Evolutionary conservation across 2,113 vertebrate genomes (phyloP).

Genomic region (Alethe castanea): DNA sequence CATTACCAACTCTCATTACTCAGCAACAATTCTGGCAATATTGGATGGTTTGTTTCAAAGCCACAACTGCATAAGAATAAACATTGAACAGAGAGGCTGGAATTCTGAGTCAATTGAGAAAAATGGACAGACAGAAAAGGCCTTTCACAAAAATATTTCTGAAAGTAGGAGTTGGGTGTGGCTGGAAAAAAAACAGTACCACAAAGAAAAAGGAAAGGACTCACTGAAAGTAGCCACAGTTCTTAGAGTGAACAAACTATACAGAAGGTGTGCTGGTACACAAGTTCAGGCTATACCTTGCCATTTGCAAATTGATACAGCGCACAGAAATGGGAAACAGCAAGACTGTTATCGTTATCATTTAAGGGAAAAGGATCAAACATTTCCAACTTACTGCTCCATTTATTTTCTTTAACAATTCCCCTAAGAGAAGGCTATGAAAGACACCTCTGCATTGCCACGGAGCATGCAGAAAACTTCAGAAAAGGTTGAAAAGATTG

Average conservation of each 20-base stretch:
- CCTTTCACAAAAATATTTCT: neutral
- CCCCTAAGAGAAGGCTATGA: neutral
- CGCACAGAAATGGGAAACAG: neutral
- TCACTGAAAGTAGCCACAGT: neutral
- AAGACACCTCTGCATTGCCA: neutral
- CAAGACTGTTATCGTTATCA: neutral
- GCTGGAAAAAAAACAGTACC: neutral
- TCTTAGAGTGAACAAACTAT: neutral
- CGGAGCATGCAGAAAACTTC: neutral
- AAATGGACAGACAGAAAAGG: neutral
- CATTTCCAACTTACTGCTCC: neutral
- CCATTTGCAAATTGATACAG: neutral
- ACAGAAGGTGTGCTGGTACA: neutral
- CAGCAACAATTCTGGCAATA: neutral
- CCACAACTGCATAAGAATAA: neutral
- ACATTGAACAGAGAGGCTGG: neutral
- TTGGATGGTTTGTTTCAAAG: neutral
- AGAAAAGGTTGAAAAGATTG: neutral
- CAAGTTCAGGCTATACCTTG: neutral
- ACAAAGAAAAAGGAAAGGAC: neutral
- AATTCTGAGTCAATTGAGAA: neutral
- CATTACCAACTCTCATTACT: neutral
- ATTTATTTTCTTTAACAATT: neutral
- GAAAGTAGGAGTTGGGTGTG: neutral
- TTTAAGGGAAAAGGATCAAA: neutral